Base-by-base conservation (phyloP, 2,797 vertebrate genomes). In the Enteromius treurensis region DNA sequence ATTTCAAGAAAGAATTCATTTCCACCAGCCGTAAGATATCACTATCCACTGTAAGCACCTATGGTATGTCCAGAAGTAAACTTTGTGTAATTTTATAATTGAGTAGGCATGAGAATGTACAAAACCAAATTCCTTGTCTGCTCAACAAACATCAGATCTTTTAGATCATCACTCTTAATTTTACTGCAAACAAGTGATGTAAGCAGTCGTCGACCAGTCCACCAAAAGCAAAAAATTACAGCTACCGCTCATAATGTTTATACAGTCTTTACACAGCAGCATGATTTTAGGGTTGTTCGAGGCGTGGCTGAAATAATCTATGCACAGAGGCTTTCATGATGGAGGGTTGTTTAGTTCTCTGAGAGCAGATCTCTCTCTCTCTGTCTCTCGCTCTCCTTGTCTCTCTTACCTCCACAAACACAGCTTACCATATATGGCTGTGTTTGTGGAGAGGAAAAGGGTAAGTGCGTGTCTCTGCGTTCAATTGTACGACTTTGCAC, bases 371-470 rank as follows among this genome's bases (percentile, higher is more conserved):
- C 65, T 76, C 40, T 79, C 32, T 62, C 60, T 78, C 67, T 80
- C 77, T 37, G 37, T 80, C 47, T 80, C 69, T 79, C 60, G 51
- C 79, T 81, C 79, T 79, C 68, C 77, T 37, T 75, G 45, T 62
- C 71, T 78, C 74, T 78, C 51, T 79, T 71, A 34, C 47, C 62
- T 79, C 65, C 32, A 84, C 77, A 84, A 64, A 69, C 45, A 71
- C 73, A 80, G 74, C 60, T 79, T 85, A 88, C 89, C 89, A 83
- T 89, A 88, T 85, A 90, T 84, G 89, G 89, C 73, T 87, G 80
- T 89, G 86, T 90, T 89, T 89, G 89, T 87, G 81, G 80, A 85
- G 47, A 86, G 68, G 26, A 75, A 87, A 90, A 87, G 79, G 77
- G 85, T 84, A 85, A 85, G 81, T 79, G 83, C 74, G 37, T 82